phyloP scores from a whole-genome alignment of 2,888 invertebrate species.

The Leistus spinibarbis region DNA sequence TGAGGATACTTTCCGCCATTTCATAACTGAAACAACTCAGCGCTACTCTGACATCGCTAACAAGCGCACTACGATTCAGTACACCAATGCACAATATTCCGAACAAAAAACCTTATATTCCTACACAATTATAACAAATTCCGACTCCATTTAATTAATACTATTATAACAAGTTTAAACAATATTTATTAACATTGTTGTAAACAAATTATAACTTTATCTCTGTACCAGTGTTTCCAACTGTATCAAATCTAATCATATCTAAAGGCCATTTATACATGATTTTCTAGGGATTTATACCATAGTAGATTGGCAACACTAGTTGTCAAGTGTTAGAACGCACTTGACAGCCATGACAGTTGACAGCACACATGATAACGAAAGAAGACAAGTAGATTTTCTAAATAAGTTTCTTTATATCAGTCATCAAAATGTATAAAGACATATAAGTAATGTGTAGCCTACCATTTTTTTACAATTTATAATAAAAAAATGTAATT shows the following conservation, averaged over 20 bases:
- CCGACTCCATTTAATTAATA: neutral
- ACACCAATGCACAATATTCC: neutral
- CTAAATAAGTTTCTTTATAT: slow-evolving; percentile 26
- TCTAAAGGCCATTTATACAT: neutral
- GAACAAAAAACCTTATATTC: neutral
- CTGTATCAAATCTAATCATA: neutral
- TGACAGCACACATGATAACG: slow-evolving; percentile 17
- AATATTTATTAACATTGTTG: neutral
- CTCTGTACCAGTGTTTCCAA: neutral
- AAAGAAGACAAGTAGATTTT: slow-evolving; percentile 2
- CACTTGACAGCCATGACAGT: slow-evolving; percentile 28
- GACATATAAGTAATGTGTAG: slow-evolving; percentile 24
- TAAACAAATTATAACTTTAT: neutral
- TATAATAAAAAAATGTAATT: slow-evolving; percentile 16
- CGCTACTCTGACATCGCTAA: slow-evolving; percentile 29
- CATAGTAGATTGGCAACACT: neutral
- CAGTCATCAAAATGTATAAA: slow-evolving; percentile 16
- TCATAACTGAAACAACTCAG: slow-evolving; percentile 50
- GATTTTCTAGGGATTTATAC: neutral
- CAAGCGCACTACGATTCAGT: slow-evolving; percentile 28
- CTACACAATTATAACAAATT: neutral
- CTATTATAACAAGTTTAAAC: neutral
- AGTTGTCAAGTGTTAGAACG: neutral
- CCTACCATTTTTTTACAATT: slow-evolving; percentile 13
- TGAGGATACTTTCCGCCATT: slow-evolving; percentile 57